Percentiles rank a stretch among this genome's conserved stretches.
phyloP scores from a whole-genome alignment of 2,888 invertebrate genomes.

The Agriopis marginaria region DNA sequence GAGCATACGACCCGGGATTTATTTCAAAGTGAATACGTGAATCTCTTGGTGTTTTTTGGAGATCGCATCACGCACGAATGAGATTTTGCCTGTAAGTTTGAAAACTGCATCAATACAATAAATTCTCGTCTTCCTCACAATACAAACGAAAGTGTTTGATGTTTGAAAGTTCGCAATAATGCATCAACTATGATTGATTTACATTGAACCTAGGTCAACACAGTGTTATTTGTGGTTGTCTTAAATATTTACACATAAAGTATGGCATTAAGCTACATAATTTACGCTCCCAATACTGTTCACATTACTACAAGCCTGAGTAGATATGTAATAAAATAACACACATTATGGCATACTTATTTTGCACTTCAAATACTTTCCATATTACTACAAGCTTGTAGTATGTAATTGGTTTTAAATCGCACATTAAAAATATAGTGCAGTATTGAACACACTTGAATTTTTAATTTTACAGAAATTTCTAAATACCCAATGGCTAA shows the following conservation, averaged over 20 bases:
- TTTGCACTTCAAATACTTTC: too few relatives aligned
- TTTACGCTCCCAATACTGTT: too few relatives aligned
- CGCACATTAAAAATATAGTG: too few relatives aligned
- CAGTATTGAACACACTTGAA: too few relatives aligned
- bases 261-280: too few relatives aligned
- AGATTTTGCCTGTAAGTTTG: constrained; percentile 9
- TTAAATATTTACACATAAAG: neutral
- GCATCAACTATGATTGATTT: neutral
- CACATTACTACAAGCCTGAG: too few relatives aligned
- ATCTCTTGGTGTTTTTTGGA: constrained; percentile 3
- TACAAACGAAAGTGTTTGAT: neutral
- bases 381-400: too few relatives aligned
- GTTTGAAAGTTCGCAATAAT: neutral
- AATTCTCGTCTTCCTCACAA: neutral
- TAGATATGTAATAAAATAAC: too few relatives aligned
- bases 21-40: neutral
- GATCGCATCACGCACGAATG: constrained; percentile 10
- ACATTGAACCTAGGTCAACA: neutral
- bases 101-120: neutral
- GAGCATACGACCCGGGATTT: neutral
- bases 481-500: neutral
- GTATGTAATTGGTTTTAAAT: too few relatives aligned
- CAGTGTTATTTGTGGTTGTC: neutral
- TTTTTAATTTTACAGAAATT: too few relatives aligned
- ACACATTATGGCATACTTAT: too few relatives aligned